Evolutionary conservation across 2,113 vertebrate genomes (phyloP).

Genomic region (Pseudorasbora parva): DNA sequence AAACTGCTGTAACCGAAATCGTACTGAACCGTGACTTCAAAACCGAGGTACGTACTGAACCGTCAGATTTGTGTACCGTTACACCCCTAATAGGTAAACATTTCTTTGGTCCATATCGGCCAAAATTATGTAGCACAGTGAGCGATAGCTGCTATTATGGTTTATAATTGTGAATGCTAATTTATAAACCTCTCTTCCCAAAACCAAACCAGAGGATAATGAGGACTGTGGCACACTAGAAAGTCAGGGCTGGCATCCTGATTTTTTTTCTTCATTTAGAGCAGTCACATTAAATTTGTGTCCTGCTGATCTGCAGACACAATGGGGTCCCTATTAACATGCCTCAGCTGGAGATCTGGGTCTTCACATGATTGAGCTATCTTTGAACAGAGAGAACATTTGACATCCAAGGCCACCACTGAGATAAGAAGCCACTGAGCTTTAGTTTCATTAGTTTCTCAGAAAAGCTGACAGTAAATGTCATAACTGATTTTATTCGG

Average conservation of each 20-base stretch:
- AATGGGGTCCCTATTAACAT: slow-evolving; percentile 29
- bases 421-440: neutral
- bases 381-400: slow-evolving; percentile 12
- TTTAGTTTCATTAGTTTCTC: slow-evolving; percentile 5
- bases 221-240: neutral
- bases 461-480: slow-evolving; percentile 4
- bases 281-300: slow-evolving; percentile 28
- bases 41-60: too few relatives aligned
- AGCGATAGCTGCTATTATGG: slow-evolving; percentile 14
- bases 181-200: slow-evolving; percentile 3
- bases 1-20: too few relatives aligned
- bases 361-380: slow-evolving; percentile 8
- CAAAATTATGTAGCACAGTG: slow-evolving; percentile 40
- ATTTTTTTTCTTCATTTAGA: slow-evolving; percentile 19
- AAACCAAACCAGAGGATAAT: neutral
- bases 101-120: slow-evolving; percentile 36
- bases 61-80: too few relatives aligned
- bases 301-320: slow-evolving; percentile 35
- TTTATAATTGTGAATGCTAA: slow-evolving; percentile 42
- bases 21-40: too few relatives aligned
- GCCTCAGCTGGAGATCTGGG: slow-evolving; percentile 17
- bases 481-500: neutral
- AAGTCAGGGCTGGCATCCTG: slow-evolving; percentile 2
- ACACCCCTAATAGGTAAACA: too few relatives aligned
- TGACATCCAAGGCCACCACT: neutral